These are phyloP conservation scores for Phymanthus crucifer DNA, from an alignment of 92 coral and sea anemone species.

Conservation along the genomic window DNA sequence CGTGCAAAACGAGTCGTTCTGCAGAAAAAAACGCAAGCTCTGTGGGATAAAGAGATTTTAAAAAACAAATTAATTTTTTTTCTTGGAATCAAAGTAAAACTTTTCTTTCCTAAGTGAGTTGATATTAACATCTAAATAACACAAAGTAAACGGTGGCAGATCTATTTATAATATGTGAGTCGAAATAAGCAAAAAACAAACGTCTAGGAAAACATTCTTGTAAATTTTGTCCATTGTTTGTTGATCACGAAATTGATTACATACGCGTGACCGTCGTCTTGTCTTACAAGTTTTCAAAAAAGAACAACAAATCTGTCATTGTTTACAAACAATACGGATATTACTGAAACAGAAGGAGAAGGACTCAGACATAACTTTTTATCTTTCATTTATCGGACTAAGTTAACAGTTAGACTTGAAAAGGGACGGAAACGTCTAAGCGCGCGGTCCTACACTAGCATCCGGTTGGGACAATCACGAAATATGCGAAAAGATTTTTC, in stretches of 20 bases:
- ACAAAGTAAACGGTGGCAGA: not conserved
- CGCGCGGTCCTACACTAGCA: not conserved
- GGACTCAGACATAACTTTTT: not conserved
- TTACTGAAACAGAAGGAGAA: not conserved
- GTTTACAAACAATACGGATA: not conserved
- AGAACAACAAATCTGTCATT: not conserved
- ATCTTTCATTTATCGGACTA: not conserved
- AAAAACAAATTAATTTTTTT: too few relatives aligned
- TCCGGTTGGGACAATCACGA: not conserved
- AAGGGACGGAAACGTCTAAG: conserved; percentile 1
- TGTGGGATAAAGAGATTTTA: too few relatives aligned
- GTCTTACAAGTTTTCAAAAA: conserved; percentile 7
- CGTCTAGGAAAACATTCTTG: not conserved
- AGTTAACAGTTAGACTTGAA: not conserved
- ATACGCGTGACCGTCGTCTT: conserved; percentile 28
- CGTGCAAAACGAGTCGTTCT: too few relatives aligned
- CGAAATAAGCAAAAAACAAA: conserved; percentile 1
- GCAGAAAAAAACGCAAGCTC: too few relatives aligned
- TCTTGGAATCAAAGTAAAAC: too few relatives aligned
- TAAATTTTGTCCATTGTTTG: conserved; percentile 14
- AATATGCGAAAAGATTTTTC: not conserved
- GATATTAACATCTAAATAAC: not conserved
- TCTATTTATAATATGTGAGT: not conserved
- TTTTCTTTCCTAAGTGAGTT: not conserved
- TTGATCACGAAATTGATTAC: conserved; percentile 23